These are phyloP conservation scores for Copsychus sechellarum DNA, from an alignment of 2,113 vertebrate genomes.

Conservation along the genomic window DNA sequence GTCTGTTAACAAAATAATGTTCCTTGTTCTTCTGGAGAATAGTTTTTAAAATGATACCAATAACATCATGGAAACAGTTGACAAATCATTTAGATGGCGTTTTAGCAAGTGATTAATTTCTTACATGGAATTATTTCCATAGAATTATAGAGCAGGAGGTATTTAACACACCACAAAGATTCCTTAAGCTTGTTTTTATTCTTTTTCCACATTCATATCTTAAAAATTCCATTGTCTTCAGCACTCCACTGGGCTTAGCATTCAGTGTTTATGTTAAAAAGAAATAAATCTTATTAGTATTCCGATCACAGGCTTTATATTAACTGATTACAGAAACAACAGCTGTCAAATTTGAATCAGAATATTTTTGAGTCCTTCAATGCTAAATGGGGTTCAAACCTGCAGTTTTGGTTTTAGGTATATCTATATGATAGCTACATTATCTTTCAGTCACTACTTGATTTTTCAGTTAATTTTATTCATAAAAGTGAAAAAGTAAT, in stretches of 20 bases:
- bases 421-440: neutral
- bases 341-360: neutral
- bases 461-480: neutral
- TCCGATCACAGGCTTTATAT: neutral
- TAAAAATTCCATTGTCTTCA: neutral
- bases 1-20: neutral
- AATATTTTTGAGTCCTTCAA: neutral
- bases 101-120: neutral
- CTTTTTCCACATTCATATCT: neutral
- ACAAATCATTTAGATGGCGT: neutral
- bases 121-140: neutral
- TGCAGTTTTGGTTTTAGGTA: neutral
- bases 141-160: neutral
- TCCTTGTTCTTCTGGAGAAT: neutral
- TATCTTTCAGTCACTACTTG: neutral
- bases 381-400: neutral
- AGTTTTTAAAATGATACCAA: neutral
- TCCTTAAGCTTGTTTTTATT: constrained; percentile 3
- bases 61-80: neutral
- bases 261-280: neutral
- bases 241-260: neutral
- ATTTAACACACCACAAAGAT: neutral
- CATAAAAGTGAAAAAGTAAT: neutral
- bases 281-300: neutral
- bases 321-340: neutral